A percentile compares a stretch with the other conserved stretches of the same genome.
phyloP scores from a whole-genome alignment of 1,140 invertebrate species.

The Latrodectus geometricus region DNA sequence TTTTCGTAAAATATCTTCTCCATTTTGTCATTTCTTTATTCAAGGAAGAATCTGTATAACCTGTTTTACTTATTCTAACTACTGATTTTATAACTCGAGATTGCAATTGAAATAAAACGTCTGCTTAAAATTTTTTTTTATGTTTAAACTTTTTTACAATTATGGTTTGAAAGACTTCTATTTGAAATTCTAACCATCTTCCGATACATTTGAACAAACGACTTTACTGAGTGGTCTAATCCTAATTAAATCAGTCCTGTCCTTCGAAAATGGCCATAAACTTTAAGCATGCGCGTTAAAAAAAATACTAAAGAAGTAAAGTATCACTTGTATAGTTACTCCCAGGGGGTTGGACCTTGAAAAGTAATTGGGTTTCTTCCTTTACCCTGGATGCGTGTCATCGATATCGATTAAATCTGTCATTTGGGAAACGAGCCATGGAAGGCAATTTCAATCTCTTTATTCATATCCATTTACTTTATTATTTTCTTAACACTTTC shows the following conservation, averaged over 20 bases:
- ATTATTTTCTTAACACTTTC: too few relatives aligned
- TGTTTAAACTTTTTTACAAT: too few relatives aligned
- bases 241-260: neutral
- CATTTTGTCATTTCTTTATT: too few relatives aligned
- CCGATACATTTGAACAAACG: too few relatives aligned
- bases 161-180: too few relatives aligned
- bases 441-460: neutral
- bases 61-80: too few relatives aligned
- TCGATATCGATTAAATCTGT: slow-evolving; percentile 10
- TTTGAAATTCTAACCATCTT: too few relatives aligned
- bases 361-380: neutral
- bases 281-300: neutral
- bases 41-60: too few relatives aligned
- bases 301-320: neutral
- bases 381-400: slow-evolving; percentile 13
- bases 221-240: neutral
- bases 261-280: neutral
- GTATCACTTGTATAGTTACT: neutral
- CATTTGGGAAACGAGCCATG: slow-evolving; percentile 1
- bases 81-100: too few relatives aligned
- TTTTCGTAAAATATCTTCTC: too few relatives aligned
- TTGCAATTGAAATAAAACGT: too few relatives aligned
- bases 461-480: neutral
- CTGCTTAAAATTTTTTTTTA: too few relatives aligned
- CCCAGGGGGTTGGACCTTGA: slow-evolving; percentile 21